Percentiles rank a stretch among this genome's conserved stretches.
Conservation (phyloP, 1,140 invertebrate species). For the Hylaeus anthracinus region DNA sequence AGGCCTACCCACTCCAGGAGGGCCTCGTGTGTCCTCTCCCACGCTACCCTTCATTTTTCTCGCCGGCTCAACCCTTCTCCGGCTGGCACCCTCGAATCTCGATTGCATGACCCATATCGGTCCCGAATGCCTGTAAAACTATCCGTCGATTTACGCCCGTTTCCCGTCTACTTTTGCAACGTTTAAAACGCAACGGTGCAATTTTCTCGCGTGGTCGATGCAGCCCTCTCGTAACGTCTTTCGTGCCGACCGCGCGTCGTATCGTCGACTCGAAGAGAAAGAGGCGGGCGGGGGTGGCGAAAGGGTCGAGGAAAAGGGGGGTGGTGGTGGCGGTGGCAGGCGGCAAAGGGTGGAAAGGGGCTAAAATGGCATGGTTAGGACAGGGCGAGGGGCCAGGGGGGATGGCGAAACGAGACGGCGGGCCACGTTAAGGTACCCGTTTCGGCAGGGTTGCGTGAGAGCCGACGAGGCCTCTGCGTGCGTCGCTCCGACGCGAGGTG, state of each 20-base stretch:
- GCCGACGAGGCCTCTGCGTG: slow-evolving; percentile 63
- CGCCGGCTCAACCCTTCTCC: not conserved
- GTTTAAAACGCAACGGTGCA: slow-evolving; percentile 63
- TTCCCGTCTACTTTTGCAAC: slow-evolving; percentile 39
- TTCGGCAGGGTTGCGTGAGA: slow-evolving; percentile 68
- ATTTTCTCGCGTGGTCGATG: slow-evolving; percentile 67
- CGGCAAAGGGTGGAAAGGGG: slow-evolving; percentile 13
- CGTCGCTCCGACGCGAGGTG: slow-evolving; percentile 68
- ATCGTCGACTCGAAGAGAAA: slow-evolving; percentile 43
- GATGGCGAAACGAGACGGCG: slow-evolving; percentile 44
- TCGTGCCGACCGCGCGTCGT: slow-evolving; percentile 56
- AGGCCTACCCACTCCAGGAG: not conserved
- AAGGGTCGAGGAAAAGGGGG: not conserved
- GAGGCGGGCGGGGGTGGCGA: slow-evolving; percentile 2
- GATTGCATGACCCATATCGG: slow-evolving; percentile 33
- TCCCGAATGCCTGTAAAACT: not conserved
- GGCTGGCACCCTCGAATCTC: not conserved
- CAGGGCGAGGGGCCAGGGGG: slow-evolving; percentile 12
- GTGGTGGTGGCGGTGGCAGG: not conserved
- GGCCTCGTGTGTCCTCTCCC: not conserved
- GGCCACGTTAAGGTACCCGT: slow-evolving; percentile 66
- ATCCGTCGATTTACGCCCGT: slow-evolving; percentile 27
- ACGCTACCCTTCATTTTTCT: not conserved
- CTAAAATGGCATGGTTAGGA: slow-evolving; percentile 56
- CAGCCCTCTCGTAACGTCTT: slow-evolving; percentile 58